phyloP scores from a whole-genome alignment of 1,140 invertebrate genomes.

The Pseudachorutes palmiensis region DNA sequence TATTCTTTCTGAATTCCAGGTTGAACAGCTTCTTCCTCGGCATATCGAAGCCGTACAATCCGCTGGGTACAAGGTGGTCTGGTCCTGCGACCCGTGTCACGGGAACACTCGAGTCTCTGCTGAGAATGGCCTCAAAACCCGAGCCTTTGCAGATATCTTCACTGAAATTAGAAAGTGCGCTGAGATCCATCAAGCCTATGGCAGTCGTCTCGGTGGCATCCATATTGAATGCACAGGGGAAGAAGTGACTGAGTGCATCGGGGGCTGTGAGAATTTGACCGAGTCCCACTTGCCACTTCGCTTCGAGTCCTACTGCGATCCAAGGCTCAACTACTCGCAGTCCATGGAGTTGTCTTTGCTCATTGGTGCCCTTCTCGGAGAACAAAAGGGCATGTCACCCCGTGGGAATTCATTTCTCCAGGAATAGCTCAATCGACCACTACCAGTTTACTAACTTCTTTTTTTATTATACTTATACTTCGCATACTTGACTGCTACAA shows the following conservation, averaged over 20 bases:
- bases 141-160: background rate
- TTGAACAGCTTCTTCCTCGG: background rate
- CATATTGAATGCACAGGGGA: constrained; percentile 12
- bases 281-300: background rate
- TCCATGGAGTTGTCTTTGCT: background rate
- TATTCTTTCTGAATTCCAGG: background rate
- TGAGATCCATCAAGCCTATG: background rate
- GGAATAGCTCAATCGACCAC: background rate
- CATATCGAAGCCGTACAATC: constrained; percentile 8
- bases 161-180: background rate
- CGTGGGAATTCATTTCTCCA: background rate
- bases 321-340: constrained; percentile 9
- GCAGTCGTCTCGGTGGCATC: background rate
- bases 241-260: constrained; percentile 14
- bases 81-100: constrained; percentile 16
- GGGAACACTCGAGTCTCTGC: constrained; percentile 3
- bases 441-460: background rate
- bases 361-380: background rate
- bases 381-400: background rate
- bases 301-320: constrained; percentile 12
- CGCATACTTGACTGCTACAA: background rate
- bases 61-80: constrained; percentile 10
- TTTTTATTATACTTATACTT: background rate
- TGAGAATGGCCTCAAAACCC: constrained; percentile 1
- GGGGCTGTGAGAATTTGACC: background rate